phyloP scores from a whole-genome alignment of 2,113 vertebrate species.

The Tragelaphus imberbis region DNA sequence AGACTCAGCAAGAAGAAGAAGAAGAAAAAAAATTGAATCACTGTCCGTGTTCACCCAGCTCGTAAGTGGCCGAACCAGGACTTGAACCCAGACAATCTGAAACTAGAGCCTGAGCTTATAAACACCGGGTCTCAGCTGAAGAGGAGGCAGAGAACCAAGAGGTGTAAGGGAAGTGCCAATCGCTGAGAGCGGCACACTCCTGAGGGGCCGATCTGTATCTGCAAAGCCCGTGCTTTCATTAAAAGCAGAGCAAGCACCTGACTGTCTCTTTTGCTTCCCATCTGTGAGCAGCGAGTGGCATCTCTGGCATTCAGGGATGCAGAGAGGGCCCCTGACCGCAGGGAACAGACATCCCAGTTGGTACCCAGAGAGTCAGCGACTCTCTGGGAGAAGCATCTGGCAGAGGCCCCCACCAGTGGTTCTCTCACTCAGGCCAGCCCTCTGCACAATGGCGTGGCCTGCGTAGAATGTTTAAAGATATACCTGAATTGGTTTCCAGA shows the following conservation, averaged over 20 bases:
- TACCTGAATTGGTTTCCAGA: background rate
- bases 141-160: background rate
- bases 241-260: background rate
- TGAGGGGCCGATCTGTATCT: accelerated
- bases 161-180: accelerated
- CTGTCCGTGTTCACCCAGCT: background rate
- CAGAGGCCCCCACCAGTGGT: too few species aligned
- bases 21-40: background rate
- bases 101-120: background rate
- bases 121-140: background rate
- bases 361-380: background rate
- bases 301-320: background rate
- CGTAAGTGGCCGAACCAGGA: background rate
- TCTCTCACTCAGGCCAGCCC: background rate
- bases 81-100: background rate
- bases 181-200: accelerated
- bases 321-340: background rate
- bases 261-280: background rate
- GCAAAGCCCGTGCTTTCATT: background rate
- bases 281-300: background rate
- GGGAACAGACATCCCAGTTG: too few species aligned
- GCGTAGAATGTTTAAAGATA: accelerated
- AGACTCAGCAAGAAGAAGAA: background rate
- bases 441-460: accelerated
- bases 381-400: accelerated